Percentiles rank a stretch among this genome's conserved stretches.
phyloP scores from a whole-genome alignment of 2,888 invertebrate species.

The Coleophora deauratella region DNA sequence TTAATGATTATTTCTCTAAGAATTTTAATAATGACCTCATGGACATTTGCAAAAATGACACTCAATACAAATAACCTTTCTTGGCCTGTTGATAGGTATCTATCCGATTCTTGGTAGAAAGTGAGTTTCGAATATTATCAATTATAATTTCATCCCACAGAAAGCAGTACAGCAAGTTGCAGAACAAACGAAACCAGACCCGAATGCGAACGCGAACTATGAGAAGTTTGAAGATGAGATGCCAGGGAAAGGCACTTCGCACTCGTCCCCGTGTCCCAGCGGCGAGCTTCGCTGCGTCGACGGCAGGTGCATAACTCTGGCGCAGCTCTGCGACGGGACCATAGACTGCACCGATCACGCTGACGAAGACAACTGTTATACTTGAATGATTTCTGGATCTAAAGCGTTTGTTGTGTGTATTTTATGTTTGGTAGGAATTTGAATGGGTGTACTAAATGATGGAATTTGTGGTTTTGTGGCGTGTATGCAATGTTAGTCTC shows the following conservation, averaged over 20 bases:
- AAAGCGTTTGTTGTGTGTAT: too few species aligned
- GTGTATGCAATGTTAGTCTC: too few species aligned
- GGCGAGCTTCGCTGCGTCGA: constrained; percentile 77
- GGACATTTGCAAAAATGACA: too few species aligned
- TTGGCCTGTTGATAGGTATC: too few species aligned
- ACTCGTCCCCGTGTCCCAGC: constrained; percentile 64
- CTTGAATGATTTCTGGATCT: constrained; percentile 34
- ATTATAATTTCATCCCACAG: constrained; percentile 22
- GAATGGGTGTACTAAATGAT: too few species aligned
- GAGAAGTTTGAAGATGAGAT: constrained; percentile 19
- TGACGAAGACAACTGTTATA: constrained; percentile 77
- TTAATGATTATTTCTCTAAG: too few species aligned
- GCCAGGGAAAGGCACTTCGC: constrained; percentile 29
- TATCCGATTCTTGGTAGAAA: too few species aligned
- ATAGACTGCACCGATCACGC: constrained; percentile 77
- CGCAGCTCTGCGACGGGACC: constrained; percentile 76
- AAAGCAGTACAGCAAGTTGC: constrained; percentile 29
- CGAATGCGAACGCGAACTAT: constrained; percentile 25
- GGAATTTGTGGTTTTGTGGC: too few species aligned
- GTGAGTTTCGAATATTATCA: too few species aligned
- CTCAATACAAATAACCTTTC: too few species aligned
- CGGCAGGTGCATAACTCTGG: constrained; percentile 76
- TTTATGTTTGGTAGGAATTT: too few species aligned
- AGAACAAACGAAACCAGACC: constrained; percentile 19
- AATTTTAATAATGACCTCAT: too few species aligned